Base-by-base conservation (phyloP, 2,797 vertebrate species). In the Esox lucius region DNA sequence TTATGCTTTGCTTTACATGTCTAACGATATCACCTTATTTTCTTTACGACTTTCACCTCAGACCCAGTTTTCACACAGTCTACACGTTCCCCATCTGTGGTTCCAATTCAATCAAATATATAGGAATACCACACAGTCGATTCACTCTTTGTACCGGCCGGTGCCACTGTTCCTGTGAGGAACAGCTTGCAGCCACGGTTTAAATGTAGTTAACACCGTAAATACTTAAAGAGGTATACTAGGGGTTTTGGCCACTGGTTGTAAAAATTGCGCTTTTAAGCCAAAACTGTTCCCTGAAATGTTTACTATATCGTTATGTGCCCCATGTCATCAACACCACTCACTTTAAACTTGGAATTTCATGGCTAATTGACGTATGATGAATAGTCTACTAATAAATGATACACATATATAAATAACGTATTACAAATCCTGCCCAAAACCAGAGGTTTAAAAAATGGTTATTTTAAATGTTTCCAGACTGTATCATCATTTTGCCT, bases 1-100 rank as follows among this genome's bases (percentile, higher is more conserved):
- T 93, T 91, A 93, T 91, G 91, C 90, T 92, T 92, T 93, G 90
- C 92, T 91, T 85, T 87, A 65, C 85, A 86, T 91, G 87, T 89
- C 79, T 71, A 61, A 61, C 9, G 85, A 91, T 92, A 85, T 82
- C 84, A 86, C 42, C 46, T 86, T n/a, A 48, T 87, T 89, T 89
- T 87, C 78, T 86, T 87, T 83, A 84, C 89, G 75, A 85, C 88
- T 90, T 91, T 91, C 92, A 91, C 89, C 91, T 91, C 89, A 91
- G 86, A 91, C 89, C 89, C 88, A 87, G 84, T 89, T 90, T 87
- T 79, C 82, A 88, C 78, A 35, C 87, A 85, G 87, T 89, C 86
- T 76, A 71, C 31, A 77, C 83, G 69, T 71, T 78, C 78, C 89
- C 85, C 84, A 88, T 85, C 80, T 84, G 86, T 87, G 85, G 89